phyloP scores from a whole-genome alignment of 2,888 invertebrate species.

The Doris montereyensis region DNA sequence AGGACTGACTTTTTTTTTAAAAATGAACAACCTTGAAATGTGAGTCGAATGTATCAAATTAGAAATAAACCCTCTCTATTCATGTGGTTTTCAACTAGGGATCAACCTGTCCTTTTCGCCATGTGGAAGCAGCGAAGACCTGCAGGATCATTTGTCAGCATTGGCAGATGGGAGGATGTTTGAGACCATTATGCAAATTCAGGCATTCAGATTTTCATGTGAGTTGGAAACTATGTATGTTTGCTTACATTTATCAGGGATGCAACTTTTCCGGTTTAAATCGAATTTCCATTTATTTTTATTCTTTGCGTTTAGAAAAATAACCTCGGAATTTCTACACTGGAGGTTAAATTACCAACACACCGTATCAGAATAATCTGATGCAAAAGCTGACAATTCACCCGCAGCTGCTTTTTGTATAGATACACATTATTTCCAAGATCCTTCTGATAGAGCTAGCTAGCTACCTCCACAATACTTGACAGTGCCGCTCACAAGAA shows the following conservation, averaged over 20 bases:
- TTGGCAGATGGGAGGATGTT: constrained; percentile 88
- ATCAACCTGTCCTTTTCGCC: constrained; percentile 85
- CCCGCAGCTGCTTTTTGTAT: no score
- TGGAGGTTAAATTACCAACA: no score
- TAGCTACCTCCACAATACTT: no score
- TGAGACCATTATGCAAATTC: constrained; percentile 82
- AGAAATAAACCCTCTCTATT: no score
- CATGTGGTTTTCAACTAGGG: constrained; percentile 77
- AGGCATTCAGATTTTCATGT: constrained; percentile 90
- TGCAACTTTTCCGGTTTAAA: not conserved
- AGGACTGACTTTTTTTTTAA: not conserved
- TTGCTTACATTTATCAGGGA: not conserved
- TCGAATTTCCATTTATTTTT: not conserved
- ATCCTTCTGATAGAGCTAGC: no score
- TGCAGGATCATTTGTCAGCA: constrained; percentile 86
- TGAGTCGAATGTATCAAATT: no score
- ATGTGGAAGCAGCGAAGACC: constrained; percentile 87
- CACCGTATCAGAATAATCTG: no score
- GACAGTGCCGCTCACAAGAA: no score
- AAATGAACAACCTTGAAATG: not conserved
- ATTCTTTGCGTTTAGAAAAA: no score
- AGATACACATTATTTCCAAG: no score
- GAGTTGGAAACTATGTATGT: constrained; percentile 57
- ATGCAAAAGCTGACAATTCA: no score
- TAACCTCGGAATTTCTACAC: no score